A percentile compares a stretch with the other conserved stretches of the same genome.
Evolutionary conservation across 1,140 invertebrate species (phyloP).

Genomic region (Elymnias hypermnestra): DNA sequence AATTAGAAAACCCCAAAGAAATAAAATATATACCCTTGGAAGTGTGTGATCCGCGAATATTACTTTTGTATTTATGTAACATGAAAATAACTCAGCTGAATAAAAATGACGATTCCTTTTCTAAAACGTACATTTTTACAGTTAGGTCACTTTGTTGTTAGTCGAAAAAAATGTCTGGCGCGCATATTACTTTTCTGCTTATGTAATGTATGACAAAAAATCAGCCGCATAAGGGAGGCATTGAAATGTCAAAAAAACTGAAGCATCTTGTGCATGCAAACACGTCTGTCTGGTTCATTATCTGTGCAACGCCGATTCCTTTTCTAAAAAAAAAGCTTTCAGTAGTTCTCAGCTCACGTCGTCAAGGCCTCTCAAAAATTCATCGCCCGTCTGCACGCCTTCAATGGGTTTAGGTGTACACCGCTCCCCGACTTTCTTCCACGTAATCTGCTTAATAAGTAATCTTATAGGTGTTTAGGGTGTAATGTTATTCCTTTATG

Average conservation of each 20-base stretch:
- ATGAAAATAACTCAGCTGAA: too few species aligned
- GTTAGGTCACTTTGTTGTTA: too few species aligned
- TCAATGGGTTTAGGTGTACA: conserved; percentile 45
- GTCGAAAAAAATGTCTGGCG: too few species aligned
- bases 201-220: conserved; percentile 7
- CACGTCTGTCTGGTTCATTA: conserved; percentile 50
- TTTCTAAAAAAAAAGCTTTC: conserved; percentile 56
- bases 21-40: too few species aligned
- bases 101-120: too few species aligned
- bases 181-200: background rate
- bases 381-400: conserved; percentile 61
- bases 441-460: conserved; percentile 45
- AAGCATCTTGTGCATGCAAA: conserved; percentile 28
- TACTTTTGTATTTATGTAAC: too few species aligned
- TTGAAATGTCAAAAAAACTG: conserved; percentile 23
- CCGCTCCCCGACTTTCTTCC: conserved; percentile 27
- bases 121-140: too few species aligned
- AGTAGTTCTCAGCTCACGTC: conserved; percentile 55
- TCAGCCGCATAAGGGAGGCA: conserved; percentile 9
- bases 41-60: too few species aligned
- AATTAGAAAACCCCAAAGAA: too few species aligned
- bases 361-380: conserved; percentile 67
- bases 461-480: conserved; percentile 26
- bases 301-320: conserved; percentile 52
- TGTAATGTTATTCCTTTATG: conserved; percentile 5